Evolutionary conservation across 2,888 invertebrate genomes (phyloP).

Genomic region (Ernsta delagoae): DNA sequence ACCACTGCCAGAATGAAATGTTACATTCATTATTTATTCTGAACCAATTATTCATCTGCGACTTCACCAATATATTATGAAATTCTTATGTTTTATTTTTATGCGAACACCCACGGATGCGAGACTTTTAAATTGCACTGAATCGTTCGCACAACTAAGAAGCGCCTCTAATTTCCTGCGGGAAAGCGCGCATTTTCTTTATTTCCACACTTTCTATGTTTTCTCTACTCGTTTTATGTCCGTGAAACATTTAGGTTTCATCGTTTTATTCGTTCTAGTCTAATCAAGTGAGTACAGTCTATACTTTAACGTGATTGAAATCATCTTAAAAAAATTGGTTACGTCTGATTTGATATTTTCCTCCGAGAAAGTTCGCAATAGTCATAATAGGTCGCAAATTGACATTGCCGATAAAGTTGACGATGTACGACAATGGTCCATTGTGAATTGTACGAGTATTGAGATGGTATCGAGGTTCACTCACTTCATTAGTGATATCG

Average conservation of each 20-base stretch:
- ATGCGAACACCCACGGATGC: neutral
- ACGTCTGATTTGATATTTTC: neutral
- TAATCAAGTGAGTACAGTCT: no score
- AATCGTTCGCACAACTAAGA: constrained; percentile 21
- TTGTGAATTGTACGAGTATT: constrained; percentile 36
- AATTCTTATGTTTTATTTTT: constrained; percentile 7
- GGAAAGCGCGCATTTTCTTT: constrained; percentile 26
- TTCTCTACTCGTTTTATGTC: constrained; percentile 33
- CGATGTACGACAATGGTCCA: constrained; percentile 55
- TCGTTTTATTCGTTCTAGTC: neutral
- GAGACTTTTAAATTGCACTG: constrained; percentile 10
- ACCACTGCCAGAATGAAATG: constrained; percentile 20
- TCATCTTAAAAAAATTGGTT: no score
- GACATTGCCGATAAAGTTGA: constrained; percentile 43
- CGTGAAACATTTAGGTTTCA: constrained; percentile 17
- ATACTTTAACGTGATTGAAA: no score
- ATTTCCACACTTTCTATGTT: constrained; percentile 29
- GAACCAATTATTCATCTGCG: neutral
- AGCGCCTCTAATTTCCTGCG: constrained; percentile 24
- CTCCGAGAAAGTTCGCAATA: neutral
- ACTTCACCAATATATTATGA: constrained; percentile 8
- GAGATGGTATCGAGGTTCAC: constrained; percentile 50
- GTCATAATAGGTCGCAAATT: constrained; percentile 14
- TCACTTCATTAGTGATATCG: constrained; percentile 53
- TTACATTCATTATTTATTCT: constrained; percentile 15